Conservation (phyloP, 2,113 vertebrate species). For the Oreochromis spilurus region DNA sequence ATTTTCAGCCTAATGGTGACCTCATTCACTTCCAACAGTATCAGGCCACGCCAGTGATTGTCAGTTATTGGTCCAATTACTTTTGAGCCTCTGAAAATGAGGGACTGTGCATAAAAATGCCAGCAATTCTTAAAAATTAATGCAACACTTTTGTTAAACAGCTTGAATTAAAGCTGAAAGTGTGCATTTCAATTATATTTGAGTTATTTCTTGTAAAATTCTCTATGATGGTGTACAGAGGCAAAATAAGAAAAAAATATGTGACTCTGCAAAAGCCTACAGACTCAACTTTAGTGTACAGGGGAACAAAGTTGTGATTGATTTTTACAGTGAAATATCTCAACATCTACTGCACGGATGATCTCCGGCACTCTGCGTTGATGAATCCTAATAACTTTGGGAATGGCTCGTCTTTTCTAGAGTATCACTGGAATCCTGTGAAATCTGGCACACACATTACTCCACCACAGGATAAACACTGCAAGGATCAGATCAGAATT, state of each 20-base stretch:
- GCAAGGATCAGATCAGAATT: background rate
- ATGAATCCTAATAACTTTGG: background rate
- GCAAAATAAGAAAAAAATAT: background rate
- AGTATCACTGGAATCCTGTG: background rate
- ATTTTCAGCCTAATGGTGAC: background rate
- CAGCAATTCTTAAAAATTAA: background rate
- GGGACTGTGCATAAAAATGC: background rate
- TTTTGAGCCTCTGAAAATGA: background rate
- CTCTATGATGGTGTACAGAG: background rate
- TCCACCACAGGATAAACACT: background rate
- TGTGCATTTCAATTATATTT: background rate
- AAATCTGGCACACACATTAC: background rate
- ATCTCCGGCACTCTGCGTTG: background rate
- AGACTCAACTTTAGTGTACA: background rate
- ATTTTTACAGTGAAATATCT: background rate
- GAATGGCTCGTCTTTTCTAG: background rate
- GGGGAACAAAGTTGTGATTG: background rate
- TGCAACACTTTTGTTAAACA: background rate
- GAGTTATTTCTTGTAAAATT: rapidly evolving
- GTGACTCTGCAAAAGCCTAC: background rate
- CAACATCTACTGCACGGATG: background rate
- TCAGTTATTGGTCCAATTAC: background rate
- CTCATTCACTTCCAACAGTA: background rate
- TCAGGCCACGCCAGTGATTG: background rate
- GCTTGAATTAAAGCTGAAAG: background rate